These are phyloP conservation scores for Florisuga fusca DNA, from an alignment of 2,797 vertebrate species.

Conservation along the genomic window DNA sequence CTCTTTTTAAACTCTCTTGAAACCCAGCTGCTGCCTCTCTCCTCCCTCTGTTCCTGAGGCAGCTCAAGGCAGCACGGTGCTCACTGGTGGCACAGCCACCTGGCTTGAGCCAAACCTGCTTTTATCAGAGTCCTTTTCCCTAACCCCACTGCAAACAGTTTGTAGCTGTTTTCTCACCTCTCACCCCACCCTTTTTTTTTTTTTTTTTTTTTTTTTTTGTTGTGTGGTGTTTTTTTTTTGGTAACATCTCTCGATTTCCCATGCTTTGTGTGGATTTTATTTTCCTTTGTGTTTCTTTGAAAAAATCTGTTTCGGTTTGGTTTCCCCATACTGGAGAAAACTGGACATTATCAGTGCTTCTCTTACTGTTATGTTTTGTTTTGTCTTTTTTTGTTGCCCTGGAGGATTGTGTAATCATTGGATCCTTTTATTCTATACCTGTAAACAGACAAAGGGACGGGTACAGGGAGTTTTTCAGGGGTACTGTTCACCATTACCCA, in stretches of 20 bases:
- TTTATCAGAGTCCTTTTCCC: background rate
- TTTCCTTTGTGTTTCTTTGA: background rate
- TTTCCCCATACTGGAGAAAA: background rate
- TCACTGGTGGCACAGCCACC: background rate
- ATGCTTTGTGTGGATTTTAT: background rate
- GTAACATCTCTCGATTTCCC: background rate
- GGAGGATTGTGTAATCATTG: background rate
- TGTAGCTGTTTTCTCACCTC: background rate
- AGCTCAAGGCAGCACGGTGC: background rate
- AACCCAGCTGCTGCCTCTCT: background rate
- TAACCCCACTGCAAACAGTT: background rate
- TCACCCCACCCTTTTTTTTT: background rate
- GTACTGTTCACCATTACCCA: background rate
- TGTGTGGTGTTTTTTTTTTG: background rate
- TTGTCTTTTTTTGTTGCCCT: background rate
- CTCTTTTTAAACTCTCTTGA: background rate
- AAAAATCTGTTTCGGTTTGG: background rate
- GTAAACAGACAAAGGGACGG: background rate
- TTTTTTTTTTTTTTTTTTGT: background rate
- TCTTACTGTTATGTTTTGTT: background rate
- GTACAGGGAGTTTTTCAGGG: constrained; percentile 2
- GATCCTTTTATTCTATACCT: constrained; percentile 3
- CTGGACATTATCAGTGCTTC: background rate
- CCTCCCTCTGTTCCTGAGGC: accelerated
- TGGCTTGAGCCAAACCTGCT: background rate